A percentile compares a stretch with the other conserved stretches of the same genome.
Conservation (phyloP, 2,113 vertebrate species). For the Odontophorus gujanensis region DNA sequence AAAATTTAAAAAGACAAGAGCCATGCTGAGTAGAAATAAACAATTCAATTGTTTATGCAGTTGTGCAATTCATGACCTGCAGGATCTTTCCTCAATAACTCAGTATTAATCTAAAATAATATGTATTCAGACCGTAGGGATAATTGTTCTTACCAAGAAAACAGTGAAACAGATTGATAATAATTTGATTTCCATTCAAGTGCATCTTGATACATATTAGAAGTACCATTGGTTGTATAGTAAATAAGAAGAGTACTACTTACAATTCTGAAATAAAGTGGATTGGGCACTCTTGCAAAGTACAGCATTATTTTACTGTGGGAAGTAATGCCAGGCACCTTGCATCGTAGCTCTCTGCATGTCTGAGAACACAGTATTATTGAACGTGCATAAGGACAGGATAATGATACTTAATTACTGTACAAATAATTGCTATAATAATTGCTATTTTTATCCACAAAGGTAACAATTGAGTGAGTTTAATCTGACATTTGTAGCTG, state of each 20-base stretch:
- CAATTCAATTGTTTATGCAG: too few relatives aligned
- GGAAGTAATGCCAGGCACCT: neutral
- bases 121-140: neutral
- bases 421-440: neutral
- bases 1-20: neutral
- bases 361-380: accelerated
- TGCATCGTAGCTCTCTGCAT: neutral
- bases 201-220: neutral
- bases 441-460: neutral
- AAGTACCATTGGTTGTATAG: neutral
- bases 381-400: neutral
- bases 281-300: neutral
- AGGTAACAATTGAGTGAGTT: neutral
- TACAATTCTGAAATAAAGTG: neutral
- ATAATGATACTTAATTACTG: neutral
- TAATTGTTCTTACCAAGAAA: neutral
- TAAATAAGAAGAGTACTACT: neutral
- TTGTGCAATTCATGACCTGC: neutral
- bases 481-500: neutral
- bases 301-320: neutral
- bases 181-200: neutral
- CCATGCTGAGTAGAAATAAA: neutral
- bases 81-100: neutral
- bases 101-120: neutral
- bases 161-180: neutral